These are phyloP conservation scores for Tetramorium alpestre DNA, from an alignment of 1,140 invertebrate species.

Conservation along the genomic window DNA sequence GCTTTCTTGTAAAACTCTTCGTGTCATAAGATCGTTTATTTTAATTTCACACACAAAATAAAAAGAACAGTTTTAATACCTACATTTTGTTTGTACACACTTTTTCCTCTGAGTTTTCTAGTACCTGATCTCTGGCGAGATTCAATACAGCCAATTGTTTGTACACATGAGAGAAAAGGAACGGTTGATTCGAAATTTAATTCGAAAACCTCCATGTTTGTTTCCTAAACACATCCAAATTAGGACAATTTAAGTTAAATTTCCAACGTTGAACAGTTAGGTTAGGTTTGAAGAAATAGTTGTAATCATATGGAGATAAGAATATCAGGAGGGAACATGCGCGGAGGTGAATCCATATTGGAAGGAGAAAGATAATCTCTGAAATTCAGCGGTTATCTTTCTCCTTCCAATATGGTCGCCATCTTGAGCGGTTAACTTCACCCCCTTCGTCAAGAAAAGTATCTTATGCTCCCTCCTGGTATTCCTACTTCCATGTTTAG, in stretches of 20 bases:
- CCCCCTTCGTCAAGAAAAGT: too few species aligned
- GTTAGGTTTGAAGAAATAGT: neutral
- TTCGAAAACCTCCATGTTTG: neutral
- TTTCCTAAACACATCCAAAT: neutral
- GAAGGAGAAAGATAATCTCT: too few species aligned
- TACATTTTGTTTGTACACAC: conserved; percentile 53
- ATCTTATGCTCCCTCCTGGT: too few species aligned
- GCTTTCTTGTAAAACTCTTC: neutral
- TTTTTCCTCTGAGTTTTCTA: too few species aligned
- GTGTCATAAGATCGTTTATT: neutral
- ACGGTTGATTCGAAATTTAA: neutral
- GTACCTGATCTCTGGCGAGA: too few species aligned
- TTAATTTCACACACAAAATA: conserved; percentile 4
- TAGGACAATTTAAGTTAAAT: neutral
- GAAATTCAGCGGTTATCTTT: too few species aligned
- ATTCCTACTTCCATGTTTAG: too few species aligned
- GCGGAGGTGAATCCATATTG: too few species aligned
- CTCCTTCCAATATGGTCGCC: too few species aligned
- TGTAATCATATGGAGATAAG: too few species aligned
- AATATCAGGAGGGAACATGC: too few species aligned
- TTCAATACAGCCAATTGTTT: neutral
- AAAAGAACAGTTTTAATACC: conserved; percentile 35
- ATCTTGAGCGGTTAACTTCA: too few species aligned
- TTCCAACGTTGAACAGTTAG: neutral
- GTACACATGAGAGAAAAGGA: neutral